These are phyloP conservation scores for Portevinia maculata DNA, from an alignment of 2,888 invertebrate genomes.

Conservation along the genomic window DNA sequence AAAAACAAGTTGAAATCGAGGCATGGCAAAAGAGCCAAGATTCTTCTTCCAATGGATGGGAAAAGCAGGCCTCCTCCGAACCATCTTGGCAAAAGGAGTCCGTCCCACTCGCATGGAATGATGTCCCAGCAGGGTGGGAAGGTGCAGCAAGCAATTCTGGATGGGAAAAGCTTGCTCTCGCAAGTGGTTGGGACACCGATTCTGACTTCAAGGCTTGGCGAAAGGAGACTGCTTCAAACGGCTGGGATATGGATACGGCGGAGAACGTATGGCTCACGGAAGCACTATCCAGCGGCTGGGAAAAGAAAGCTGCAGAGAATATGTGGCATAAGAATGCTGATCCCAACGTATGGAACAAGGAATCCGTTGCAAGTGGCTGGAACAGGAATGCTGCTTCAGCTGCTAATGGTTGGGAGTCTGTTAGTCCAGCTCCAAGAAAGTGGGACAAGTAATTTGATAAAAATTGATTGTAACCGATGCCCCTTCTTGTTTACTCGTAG, in stretches of 20 bases:
- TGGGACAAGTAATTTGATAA: too few relatives aligned
- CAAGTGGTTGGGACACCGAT: conserved; percentile 42
- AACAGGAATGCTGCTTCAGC: conserved; percentile 1
- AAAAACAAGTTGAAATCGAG: conserved; percentile 14
- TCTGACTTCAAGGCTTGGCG: conserved; percentile 56
- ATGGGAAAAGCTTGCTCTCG: conserved; percentile 33
- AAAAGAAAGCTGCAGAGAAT: conserved; percentile 12
- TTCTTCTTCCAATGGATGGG: conserved; percentile 19
- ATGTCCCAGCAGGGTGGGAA: conserved; percentile 42
- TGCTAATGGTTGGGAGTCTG: conserved; percentile 19
- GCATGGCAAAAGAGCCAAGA: conserved; percentile 33
- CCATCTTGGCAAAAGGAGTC: conserved; percentile 41
- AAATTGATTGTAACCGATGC: too few relatives aligned
- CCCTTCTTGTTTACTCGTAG: too few relatives aligned
- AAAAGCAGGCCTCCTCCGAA: conserved; percentile 6
- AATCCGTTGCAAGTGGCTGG: conserved; percentile 18
- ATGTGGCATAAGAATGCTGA: conserved; percentile 20
- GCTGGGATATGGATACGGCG: conserved; percentile 34
- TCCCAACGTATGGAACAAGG: conserved; percentile 33
- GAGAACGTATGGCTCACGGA: conserved; percentile 24
- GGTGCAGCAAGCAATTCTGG: conserved; percentile 11
- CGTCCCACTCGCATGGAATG: conserved; percentile 19
- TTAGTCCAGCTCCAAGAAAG: background rate
- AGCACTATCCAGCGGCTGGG: conserved; percentile 22
- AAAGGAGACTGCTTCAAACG: conserved; percentile 31